Evolutionary conservation across 2,888 invertebrate genomes (phyloP), one percentile per base, ranked within the genome.

Genomic region (Gari tellinella): DNA sequence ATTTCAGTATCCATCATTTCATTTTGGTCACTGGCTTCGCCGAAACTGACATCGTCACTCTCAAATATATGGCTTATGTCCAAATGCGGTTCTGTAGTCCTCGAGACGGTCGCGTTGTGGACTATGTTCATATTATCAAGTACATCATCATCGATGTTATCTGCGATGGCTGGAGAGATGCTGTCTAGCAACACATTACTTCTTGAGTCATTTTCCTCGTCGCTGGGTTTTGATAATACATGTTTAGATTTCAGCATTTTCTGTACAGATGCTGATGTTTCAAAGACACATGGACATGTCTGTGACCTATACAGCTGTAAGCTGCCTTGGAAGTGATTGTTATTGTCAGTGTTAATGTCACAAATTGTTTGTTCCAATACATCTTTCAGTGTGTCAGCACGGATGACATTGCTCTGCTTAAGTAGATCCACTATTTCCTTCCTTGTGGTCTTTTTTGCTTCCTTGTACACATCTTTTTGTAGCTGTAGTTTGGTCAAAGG

Each of bases 391-490:
- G 46, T 19, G n/a, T 45, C 1, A 48, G n/a, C 40, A 25, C 52
- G 23, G 1, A 62, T 43, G 43, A 41, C 2, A 52, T 62, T 52
- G 8, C 45, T 26, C 14, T 38, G 5, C 14, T 26, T 40, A 7
- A 62, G 4, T 41, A 51, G 15, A 1, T 51, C 14, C 2, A 52
- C 1, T 3, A 65, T 65, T 21, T 23, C 40, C 4, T 37, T 55
- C 21, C 25, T 40, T 67, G 31, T 74, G 49, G 63, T 31, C 10
- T 43, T 41, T 37, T 38, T 45, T 1, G 41, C 61, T 3, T 56
- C 41, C 5, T 12, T 25, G 58, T 58, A 72, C 7, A 72, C 67
- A 51, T 67, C 57, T 38, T 63, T 67, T 41, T 67, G 62, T 0
- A 67, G 26, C 31, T 72, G 62, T 1, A 67, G 40, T 10, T 21